Conservation (phyloP, 2,888 invertebrate genomes). For the Pyrrhosoma nymphula region DNA sequence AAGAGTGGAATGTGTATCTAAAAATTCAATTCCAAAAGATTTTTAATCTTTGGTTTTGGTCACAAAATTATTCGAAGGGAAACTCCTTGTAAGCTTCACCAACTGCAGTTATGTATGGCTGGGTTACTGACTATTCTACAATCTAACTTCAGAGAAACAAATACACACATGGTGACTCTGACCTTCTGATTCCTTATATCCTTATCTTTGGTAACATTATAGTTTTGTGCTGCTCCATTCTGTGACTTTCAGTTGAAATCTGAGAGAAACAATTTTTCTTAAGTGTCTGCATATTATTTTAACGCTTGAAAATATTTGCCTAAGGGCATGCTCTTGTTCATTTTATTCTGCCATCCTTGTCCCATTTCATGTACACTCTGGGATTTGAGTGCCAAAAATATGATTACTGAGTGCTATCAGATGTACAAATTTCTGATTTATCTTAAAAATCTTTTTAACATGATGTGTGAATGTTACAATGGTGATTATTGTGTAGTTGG, state of each 20-base stretch:
- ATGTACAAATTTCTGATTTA: constrained; percentile 16
- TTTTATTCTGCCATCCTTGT: background rate
- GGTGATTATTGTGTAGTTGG: background rate
- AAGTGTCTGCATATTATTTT: background rate
- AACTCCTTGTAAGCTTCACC: background rate
- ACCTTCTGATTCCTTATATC: background rate
- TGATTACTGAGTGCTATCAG: constrained; percentile 26
- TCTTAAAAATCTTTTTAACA: background rate
- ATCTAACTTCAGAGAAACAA: background rate
- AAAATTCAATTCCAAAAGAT: background rate
- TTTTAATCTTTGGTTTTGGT: background rate
- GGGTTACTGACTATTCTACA: background rate
- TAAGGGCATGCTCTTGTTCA: background rate
- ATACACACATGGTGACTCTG: background rate
- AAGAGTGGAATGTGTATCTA: no score
- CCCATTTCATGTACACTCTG: constrained; percentile 7
- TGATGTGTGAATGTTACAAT: background rate
- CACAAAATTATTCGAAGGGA: background rate
- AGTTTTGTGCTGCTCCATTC: background rate
- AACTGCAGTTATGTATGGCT: background rate
- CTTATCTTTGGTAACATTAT: background rate
- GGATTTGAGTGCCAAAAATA: constrained; percentile 30
- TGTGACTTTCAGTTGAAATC: background rate
- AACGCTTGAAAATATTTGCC: background rate
- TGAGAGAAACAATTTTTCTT: background rate